Evolutionary conservation across 2,113 vertebrate species (phyloP), one percentile per base, ranked within the genome.

Genomic region (Synchiropus splendidus): DNA sequence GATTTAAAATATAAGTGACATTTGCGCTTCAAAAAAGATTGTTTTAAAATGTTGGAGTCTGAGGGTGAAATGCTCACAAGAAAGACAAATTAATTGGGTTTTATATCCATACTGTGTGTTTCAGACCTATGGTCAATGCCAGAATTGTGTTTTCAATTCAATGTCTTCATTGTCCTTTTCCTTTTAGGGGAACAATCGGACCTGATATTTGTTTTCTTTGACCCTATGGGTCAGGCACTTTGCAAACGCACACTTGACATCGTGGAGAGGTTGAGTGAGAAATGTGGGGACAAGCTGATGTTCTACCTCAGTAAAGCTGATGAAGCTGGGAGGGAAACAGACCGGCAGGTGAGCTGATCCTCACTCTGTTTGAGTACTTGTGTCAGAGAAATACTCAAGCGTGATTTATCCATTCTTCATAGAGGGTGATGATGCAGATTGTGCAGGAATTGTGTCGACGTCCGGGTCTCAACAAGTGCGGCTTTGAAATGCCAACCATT

Each of bases 361-460:
- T 16, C 30, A 2, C 4, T 2, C 11, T 12, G 6, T 31, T 31
- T 27, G 9, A 2, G 6, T 39, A 31, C 3, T 6, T 3, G 2
- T 10, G 14, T 9, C 33, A 12, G 11, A 6, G 6, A 32, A 43
- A 27, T 27, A 27, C 21, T 5, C 21, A 5, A 27, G 8, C 21
- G 21, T 27, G 21, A 27, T 10, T 4, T 5, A 10, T 31, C 6
- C 18, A 42, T 18, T 34, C 9, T 35, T 40, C 34, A 18, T 65
- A 88, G 87, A 84, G 87, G 58, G 85, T 88, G 14, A 86, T 89
- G 87, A 89, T 89, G 86, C 87, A 89, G 79, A 89, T 89, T 2
- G 85, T 89, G 11, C 86, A 89, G 65, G 87, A 89, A 54, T 60
- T 89, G 39, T 89, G 87, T 59, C 82, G 85, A 16, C 80, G 87